These are phyloP conservation scores for Orthosia incerta DNA, from an alignment of 2,888 invertebrate genomes.

Conservation along the genomic window DNA sequence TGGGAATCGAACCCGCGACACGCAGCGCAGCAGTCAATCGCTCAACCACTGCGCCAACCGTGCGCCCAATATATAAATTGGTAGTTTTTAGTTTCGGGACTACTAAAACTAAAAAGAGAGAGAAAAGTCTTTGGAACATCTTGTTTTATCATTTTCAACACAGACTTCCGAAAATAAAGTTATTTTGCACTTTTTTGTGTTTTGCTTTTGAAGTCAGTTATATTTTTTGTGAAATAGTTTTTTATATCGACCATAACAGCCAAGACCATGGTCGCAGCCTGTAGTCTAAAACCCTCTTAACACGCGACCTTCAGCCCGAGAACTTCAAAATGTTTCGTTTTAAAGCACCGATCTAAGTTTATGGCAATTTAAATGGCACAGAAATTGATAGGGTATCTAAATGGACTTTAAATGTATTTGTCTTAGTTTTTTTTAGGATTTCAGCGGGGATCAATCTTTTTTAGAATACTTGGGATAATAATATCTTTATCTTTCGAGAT, in stretches of 20 bases:
- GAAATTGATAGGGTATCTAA: conserved; percentile 66
- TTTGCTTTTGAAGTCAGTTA: too few relatives aligned
- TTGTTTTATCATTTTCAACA: too few relatives aligned
- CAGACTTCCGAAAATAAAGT: too few relatives aligned
- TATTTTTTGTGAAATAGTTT: too few relatives aligned
- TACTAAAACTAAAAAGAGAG: too few relatives aligned
- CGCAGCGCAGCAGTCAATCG: too few relatives aligned
- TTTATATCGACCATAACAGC: background rate
- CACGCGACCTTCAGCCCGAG: conserved; percentile 37
- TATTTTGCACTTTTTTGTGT: too few relatives aligned
- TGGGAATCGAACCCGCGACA: too few relatives aligned
- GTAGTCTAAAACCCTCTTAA: conserved; percentile 30
- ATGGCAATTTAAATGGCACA: conserved; percentile 62
- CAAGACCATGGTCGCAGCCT: background rate
- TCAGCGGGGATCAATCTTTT: conserved; percentile 34
- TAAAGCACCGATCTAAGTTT: conserved; percentile 64
- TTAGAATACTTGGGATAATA: conserved; percentile 18
- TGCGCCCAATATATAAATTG: too few relatives aligned
- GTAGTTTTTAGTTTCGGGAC: too few relatives aligned
- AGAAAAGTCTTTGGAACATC: too few relatives aligned
- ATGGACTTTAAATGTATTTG: conserved; percentile 57
- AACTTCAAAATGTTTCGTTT: conserved; percentile 67
- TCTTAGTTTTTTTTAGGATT: conserved; percentile 51
- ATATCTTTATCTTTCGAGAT: conserved; percentile 17
- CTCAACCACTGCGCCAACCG: too few relatives aligned